These are phyloP conservation scores for Drosophila ambigua DNA, from an alignment of 1,140 invertebrate genomes.

Conservation along the genomic window DNA sequence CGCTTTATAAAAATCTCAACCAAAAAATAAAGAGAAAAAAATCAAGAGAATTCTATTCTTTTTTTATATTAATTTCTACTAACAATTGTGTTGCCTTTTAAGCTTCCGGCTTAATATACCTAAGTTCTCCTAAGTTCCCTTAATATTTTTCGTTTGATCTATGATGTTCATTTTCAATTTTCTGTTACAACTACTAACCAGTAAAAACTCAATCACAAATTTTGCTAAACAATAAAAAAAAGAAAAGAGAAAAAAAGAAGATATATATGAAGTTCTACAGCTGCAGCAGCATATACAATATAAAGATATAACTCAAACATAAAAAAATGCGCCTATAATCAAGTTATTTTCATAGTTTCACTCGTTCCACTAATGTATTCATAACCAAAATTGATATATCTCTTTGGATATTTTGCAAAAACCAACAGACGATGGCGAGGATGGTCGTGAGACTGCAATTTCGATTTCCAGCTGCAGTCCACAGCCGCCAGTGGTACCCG, in stretches of 20 bases:
- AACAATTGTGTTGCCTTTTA: slow-evolving; percentile 72
- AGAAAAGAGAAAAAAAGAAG: slow-evolving; percentile 21
- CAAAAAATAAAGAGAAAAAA: slow-evolving; percentile 1
- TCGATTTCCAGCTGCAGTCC: slow-evolving; percentile 83
- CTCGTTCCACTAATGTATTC: slow-evolving; percentile 2
- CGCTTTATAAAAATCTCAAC: slow-evolving; percentile 50
- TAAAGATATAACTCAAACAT: slow-evolving; percentile 53
- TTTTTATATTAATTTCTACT: slow-evolving; percentile 54
- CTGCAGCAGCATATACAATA: slow-evolving; percentile 44
- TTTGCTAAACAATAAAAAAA: slow-evolving; percentile 60
- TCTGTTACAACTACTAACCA: slow-evolving; percentile 74
- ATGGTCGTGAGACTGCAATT: slow-evolving; percentile 80
- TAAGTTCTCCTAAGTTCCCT: slow-evolving; percentile 38
- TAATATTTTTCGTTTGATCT: slow-evolving; percentile 38
- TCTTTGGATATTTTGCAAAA: slow-evolving; percentile 54
- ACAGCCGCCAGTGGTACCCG: slow-evolving; percentile 79
- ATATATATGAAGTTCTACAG: slow-evolving; percentile 43
- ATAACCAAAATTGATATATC: slow-evolving; percentile 23
- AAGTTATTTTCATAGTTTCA: slow-evolving; percentile 22
- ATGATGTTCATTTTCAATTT: slow-evolving; percentile 36
- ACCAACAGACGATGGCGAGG: slow-evolving; percentile 78
- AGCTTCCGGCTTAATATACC: slow-evolving; percentile 73
- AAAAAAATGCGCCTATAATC: slow-evolving; percentile 55
- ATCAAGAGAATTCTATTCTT: slow-evolving; percentile 24
- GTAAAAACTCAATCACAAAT: slow-evolving; percentile 70